These are phyloP conservation scores for Nesidiocoris tenuis DNA, from an alignment of 2,888 invertebrate species.

Conservation along the genomic window DNA sequence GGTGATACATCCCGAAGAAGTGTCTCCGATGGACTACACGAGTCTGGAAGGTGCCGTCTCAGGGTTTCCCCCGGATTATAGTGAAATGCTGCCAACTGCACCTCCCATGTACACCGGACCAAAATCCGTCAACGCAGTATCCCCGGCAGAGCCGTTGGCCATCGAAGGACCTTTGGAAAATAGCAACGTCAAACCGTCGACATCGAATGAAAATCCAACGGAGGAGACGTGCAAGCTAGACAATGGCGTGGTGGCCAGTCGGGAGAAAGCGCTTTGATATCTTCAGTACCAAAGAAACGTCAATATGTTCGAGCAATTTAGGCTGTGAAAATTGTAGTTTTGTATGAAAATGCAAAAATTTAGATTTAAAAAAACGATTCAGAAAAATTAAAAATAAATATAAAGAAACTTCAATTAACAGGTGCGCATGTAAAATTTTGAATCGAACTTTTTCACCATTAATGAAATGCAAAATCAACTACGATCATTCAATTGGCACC, in stretches of 20 bases:
- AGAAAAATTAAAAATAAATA: too few relatives aligned
- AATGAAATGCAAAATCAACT: too few relatives aligned
- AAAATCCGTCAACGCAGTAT: slow-evolving; percentile 2
- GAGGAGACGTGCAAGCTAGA: neutral
- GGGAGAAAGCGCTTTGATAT: slow-evolving; percentile 25
- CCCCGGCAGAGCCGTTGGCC: neutral
- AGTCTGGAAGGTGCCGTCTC: slow-evolving; percentile 1
- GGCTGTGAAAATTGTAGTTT: slow-evolving; percentile 7
- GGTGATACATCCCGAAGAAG: slow-evolving; percentile 31
- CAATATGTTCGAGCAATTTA: slow-evolving; percentile 6
- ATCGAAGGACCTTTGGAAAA: neutral
- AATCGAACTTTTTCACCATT: too few relatives aligned
- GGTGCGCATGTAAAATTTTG: too few relatives aligned
- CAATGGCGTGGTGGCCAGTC: slow-evolving; percentile 17
- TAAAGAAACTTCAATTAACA: too few relatives aligned
- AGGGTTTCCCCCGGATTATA: neutral
- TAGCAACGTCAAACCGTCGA: neutral
- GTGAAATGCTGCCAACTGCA: slow-evolving; percentile 3
- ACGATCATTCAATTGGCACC: too few relatives aligned
- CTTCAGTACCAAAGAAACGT: neutral
- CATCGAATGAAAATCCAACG: neutral
- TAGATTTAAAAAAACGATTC: too few relatives aligned
- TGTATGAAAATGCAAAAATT: too few relatives aligned
- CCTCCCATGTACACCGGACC: neutral
- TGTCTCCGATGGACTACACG: slow-evolving; percentile 22